phyloP scores from a whole-genome alignment of 92 coral and sea anemone species.

The Palythoa grandiflora region DNA sequence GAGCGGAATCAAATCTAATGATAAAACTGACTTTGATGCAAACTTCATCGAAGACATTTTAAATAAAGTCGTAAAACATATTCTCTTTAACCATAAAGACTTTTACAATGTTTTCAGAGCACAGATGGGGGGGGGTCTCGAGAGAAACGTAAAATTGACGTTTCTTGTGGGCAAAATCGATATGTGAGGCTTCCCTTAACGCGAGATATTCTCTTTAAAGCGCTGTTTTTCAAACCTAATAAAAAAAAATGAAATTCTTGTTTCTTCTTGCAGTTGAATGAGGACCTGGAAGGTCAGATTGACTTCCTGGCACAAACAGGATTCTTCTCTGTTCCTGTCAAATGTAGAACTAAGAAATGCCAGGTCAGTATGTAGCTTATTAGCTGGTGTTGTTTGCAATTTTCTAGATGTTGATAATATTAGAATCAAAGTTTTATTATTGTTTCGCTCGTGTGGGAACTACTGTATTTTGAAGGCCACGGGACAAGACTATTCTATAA shows the following conservation, averaged over 20 bases:
- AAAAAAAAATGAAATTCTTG: neutral
- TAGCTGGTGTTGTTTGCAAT: neutral
- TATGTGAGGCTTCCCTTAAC: too few relatives aligned
- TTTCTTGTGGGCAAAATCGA: too few relatives aligned
- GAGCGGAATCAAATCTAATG: too few relatives aligned
- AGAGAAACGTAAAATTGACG: too few relatives aligned
- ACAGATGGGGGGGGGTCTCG: too few relatives aligned
- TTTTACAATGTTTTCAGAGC: too few relatives aligned
- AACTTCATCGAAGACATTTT: too few relatives aligned
- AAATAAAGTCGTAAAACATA: too few relatives aligned
- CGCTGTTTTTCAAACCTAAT: neutral
- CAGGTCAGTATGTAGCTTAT: slow-evolving; percentile 66
- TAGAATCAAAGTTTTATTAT: too few relatives aligned
- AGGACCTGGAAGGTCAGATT: slow-evolving; percentile 96
- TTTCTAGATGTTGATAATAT: neutral
- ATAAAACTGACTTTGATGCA: too few relatives aligned
- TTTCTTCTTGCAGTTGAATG: slow-evolving; percentile 76
- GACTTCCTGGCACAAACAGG: slow-evolving; percentile 99
- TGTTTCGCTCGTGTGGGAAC: neutral
- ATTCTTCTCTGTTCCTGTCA: slow-evolving; percentile 92
- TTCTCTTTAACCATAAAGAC: too few relatives aligned
- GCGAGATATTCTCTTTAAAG: neutral
- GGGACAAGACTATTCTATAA: neutral
- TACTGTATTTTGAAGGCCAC: too few relatives aligned
- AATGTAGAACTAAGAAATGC: slow-evolving; percentile 96